Base-by-base conservation (phyloP, 2,797 vertebrate genomes). In the Luscinia megarhynchos region DNA sequence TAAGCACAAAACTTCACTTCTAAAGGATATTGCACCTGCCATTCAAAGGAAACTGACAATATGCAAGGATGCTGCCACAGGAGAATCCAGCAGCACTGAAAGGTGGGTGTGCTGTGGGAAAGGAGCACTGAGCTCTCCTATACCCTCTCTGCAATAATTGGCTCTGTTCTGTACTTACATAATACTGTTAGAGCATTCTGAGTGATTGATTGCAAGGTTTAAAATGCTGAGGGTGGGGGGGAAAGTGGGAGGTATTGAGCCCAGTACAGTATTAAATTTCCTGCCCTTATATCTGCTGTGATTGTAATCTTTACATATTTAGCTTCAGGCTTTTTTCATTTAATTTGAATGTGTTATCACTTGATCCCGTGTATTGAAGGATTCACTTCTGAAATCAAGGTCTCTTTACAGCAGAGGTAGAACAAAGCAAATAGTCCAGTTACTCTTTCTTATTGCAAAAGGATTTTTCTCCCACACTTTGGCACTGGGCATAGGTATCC, bases 21-120 rank as follows among this genome's bases (percentile, higher is more conserved):
- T 98, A 46, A 99, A 98, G 94, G 97, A 96, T 12, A 97, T 98
- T 19, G 98, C 97, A 57, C 57, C 97, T 41, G 97, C 96, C 5
- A 91, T 99, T 92, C 98, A 98, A 62, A 97, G 92, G 91, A 99
- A 97, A 75, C 96, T 99, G 51, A 89, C 97, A 68, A 94, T 83
- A 1, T 97, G 97, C 82, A 97, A 96, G n/a, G 96, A 97, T 11
- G 93, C 97, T 86, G 97, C 97, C 18, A 64, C 97, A 57, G 97
- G 93, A 50, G 98, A 98, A 61, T 58, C 92, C 30, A 89, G 94
- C 43, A 95, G 97, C 95, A 80, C 96, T 46, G 98, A 98, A 94
- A 98, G 99, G 99, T 99, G 96, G 96, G 67, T 63, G 54, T 68
- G 61, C 26, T 61, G 29, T 63, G 45, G 68, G 53, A 61, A 36